These are phyloP conservation scores for Echiichthys vipera DNA, from an alignment of 2,797 vertebrate species.

Conservation along the genomic window DNA sequence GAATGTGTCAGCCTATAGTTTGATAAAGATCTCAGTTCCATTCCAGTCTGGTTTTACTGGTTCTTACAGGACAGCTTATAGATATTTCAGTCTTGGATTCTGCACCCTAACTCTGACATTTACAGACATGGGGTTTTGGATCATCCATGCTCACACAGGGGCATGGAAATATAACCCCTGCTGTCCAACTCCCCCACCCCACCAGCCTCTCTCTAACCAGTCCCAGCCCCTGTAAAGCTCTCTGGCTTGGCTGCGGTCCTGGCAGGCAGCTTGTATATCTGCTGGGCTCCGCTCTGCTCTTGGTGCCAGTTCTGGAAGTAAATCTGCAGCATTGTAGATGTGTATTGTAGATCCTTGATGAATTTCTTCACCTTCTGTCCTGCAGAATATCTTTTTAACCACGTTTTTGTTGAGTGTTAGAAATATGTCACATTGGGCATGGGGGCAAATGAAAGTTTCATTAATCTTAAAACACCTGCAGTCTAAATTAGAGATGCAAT, in stretches of 20 bases:
- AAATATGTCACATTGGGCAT: not conserved
- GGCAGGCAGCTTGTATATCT: slow-evolving; percentile 44
- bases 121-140: slow-evolving; percentile 63
- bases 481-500: not conserved
- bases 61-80: slow-evolving; percentile 46
- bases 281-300: slow-evolving; percentile 13
- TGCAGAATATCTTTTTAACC: not conserved
- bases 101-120: slow-evolving; percentile 61
- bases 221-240: slow-evolving; percentile 49
- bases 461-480: not conserved
- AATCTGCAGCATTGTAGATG: slow-evolving; percentile 22
- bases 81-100: slow-evolving; percentile 51
- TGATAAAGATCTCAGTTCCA: slow-evolving; percentile 65
- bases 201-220: slow-evolving; percentile 44
- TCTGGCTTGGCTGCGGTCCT: slow-evolving; percentile 40
- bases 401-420: not conserved
- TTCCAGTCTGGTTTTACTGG: slow-evolving; percentile 42
- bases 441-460: not conserved
- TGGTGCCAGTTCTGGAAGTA: slow-evolving; percentile 35
- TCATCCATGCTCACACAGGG: slow-evolving; percentile 52
- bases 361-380: not conserved
- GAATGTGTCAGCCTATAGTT: slow-evolving; percentile 17
- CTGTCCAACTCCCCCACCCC: slow-evolving; percentile 49
- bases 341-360: not conserved
- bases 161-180: slow-evolving; percentile 63